Percentiles rank a stretch among this genome's conserved stretches.
Conservation (phyloP, 1,140 invertebrate genomes). For the Eumeta japonica region DNA sequence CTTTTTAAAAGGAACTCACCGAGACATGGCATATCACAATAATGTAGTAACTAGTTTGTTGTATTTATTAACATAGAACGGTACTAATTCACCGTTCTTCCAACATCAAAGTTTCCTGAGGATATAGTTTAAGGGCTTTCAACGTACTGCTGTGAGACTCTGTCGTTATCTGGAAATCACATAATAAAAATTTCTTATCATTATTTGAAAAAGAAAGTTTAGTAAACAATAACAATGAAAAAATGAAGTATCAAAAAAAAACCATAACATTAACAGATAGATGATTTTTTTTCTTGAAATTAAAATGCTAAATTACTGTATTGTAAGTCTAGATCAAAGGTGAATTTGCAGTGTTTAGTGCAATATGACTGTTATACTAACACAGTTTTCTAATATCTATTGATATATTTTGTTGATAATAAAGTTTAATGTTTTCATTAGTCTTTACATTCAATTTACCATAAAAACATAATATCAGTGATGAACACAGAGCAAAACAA, state of each 20-base stretch:
- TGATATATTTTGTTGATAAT: constrained; percentile 3
- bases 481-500: no score
- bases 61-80: neutral
- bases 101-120: constrained; percentile 89
- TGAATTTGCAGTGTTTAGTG: no score
- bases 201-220: constrained; percentile 2
- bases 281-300: no score
- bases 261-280: neutral
- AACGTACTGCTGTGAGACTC: constrained; percentile 75
- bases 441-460: no score
- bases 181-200: constrained; percentile 10
- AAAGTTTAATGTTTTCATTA: no score
- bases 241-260: neutral
- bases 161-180: constrained; percentile 72
- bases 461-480: no score
- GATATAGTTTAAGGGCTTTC: constrained; percentile 78
- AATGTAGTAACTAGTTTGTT: no score
- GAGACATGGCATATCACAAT: no score
- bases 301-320: no score
- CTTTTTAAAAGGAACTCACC: no score
- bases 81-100: constrained; percentile 75
- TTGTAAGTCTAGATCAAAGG: no score
- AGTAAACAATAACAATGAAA: neutral
- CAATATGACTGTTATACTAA: no score
- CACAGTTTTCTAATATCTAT: constrained; percentile 5